Evolutionary conservation across 2,797 vertebrate species (phyloP), one percentile per base, ranked within the genome.

Genomic region (Cheirogaleus major): DNA sequence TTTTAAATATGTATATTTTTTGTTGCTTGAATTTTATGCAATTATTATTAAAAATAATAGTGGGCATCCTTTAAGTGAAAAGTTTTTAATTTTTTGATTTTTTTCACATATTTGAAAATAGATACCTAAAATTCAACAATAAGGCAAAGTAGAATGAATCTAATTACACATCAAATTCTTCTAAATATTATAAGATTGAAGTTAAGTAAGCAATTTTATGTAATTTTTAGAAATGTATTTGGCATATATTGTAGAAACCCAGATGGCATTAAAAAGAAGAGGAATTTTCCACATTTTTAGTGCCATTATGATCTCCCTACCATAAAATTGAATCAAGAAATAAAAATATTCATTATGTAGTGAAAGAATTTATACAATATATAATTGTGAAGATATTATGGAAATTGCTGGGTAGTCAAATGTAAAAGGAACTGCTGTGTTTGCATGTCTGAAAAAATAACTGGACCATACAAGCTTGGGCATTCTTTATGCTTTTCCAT

Each of bases 261-360:
- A 97, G 89, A 97, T 90, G 94, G 93, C 61, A 91, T 94, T 94
- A 95, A 96, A 92, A 95, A 65, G 22, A 69, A 81, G 57, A 84
- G 50, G 18, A 95, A 82, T 89, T 89, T 95, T 91, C 82, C 76
- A 94, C 70, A 63, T 81, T 95, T 95, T 95, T 95, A 93, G 83
- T 70, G 80, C 59, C 76, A 94, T 95, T 93, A 95, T 93, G 75
- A 75, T 94, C 65, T 95, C 91, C 91, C 86, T 93, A 81, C 90
- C 89, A 97, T 90, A 93, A 97, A 97, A 96, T 38, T 88, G 86
- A 96, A 81, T 92, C 89, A 95, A 96, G 97, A 95, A 95, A 97
- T 96, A 97, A 97, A 97, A 97, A 96, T 97, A 97, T 89, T 94
- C 94, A 94, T 97, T 93, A 94, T 80, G 65, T 52, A 83, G 82